Conservation (phyloP, 2,797 vertebrate genomes). For the Xenentodon cancila region DNA sequence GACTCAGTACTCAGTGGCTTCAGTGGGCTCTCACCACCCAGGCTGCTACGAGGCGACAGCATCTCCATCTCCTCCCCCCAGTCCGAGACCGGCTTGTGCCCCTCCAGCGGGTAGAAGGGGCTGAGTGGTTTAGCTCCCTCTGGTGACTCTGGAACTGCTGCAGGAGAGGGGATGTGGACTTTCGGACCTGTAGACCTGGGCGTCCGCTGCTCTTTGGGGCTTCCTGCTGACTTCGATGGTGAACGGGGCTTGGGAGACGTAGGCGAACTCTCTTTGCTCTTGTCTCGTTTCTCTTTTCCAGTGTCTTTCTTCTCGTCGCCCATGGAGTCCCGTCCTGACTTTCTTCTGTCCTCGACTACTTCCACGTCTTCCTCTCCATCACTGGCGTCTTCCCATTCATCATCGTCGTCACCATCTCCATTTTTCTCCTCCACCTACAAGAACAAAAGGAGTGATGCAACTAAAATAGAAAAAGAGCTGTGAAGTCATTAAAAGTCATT, state of each 20-base stretch:
- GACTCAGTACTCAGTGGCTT: slow-evolving; percentile 68
- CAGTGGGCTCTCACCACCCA: slow-evolving; percentile 78
- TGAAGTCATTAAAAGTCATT: too few relatives aligned
- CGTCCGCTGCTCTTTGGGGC: slow-evolving; percentile 69
- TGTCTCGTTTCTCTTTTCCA: slow-evolving; percentile 42
- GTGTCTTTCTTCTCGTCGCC: slow-evolving; percentile 62
- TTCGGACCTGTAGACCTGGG: slow-evolving; percentile 58
- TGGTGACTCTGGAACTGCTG: slow-evolving; percentile 55
- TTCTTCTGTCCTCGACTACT: slow-evolving; percentile 62
- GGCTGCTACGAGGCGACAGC: slow-evolving; percentile 80
- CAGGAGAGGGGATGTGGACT: slow-evolving; percentile 72
- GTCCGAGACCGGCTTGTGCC: slow-evolving; percentile 50
- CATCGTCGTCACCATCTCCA: slow-evolving; percentile 66
- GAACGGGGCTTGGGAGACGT: slow-evolving; percentile 14
- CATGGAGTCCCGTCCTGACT: slow-evolving; percentile 48
- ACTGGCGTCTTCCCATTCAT: slow-evolving; percentile 79
- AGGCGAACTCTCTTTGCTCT: slow-evolving; percentile 22
- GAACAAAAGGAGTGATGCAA: neutral
- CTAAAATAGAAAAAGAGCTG: too few relatives aligned
- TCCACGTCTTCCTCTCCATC: slow-evolving; percentile 64
- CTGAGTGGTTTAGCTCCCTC: slow-evolving; percentile 79
- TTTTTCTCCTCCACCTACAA: slow-evolving; percentile 53
- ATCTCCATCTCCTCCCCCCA: too few relatives aligned
- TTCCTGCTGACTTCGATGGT: slow-evolving; percentile 30
- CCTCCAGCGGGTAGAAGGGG: slow-evolving; percentile 80